These are phyloP conservation scores for Spatula versicolor DNA, from an alignment of 2,797 vertebrate species.

Conservation along the genomic window DNA sequence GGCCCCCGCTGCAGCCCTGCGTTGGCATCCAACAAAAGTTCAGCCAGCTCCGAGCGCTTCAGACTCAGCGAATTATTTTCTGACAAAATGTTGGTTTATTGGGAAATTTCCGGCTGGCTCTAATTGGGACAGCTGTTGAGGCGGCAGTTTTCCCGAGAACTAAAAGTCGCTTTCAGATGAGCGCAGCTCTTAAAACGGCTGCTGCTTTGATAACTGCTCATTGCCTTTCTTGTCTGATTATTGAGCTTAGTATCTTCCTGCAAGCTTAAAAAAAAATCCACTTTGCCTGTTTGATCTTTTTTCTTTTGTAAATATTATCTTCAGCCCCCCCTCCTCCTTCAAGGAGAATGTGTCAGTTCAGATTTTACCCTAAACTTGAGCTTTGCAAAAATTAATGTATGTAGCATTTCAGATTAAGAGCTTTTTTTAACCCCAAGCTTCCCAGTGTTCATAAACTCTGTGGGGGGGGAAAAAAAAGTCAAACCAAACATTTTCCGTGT, in stretches of 20 bases:
- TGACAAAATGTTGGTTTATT: conserved; percentile 27
- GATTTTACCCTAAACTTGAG: conserved; percentile 38
- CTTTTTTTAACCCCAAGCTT: not conserved
- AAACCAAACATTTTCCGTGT: conserved; percentile 13
- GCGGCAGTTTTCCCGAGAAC: conserved; percentile 36
- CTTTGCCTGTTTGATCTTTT: conserved; percentile 26
- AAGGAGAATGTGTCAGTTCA: conserved; percentile 34
- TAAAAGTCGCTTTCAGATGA: conserved; percentile 28
- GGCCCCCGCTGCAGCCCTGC: conserved; percentile 12
- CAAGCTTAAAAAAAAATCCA: conserved; percentile 34
- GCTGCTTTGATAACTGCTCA: conserved; percentile 55
- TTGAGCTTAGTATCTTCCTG: conserved; percentile 49
- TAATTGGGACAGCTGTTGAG: conserved; percentile 67
- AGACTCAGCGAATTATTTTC: conserved; percentile 60
- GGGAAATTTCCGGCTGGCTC: conserved; percentile 64
- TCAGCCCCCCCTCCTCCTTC: not conserved
- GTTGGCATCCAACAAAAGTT: conserved; percentile 36
- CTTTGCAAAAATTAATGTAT: conserved; percentile 19
- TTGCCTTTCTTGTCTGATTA: conserved; percentile 65
- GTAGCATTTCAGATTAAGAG: conserved; percentile 13
- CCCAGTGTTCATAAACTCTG: not conserved
- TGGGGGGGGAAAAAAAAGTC: not conserved
- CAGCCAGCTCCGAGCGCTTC: conserved; percentile 46
- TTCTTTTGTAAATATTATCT: not conserved
- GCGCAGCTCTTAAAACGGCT: conserved; percentile 47